Evolutionary conservation across 2,888 invertebrate genomes (phyloP), one percentile per base, ranked within the genome.

Genomic region (Leptinotarsa juncta): DNA sequence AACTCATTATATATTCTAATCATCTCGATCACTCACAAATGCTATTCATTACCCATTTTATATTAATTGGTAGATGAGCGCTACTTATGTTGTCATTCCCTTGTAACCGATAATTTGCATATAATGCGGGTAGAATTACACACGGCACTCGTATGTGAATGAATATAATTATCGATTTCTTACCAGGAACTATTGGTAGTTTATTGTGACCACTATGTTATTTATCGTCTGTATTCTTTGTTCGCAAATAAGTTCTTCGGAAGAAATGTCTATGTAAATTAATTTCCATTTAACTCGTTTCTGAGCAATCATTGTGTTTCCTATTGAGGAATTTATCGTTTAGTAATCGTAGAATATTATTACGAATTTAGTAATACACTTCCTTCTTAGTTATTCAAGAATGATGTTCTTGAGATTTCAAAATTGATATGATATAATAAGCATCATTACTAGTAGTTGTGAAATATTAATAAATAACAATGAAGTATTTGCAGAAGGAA

Each of bases 81-180:
- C 55, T 57, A 57, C 53, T 69, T 69, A 69, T 57, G 57, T 20
- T 69, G 69, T 69, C 69, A 69, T 48, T 69, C 57, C 23, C 57
- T 48, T 20, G 5, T 26, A 68, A 68, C 68, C 18, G 4, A 23
- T 18, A 42, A 69, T 69, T 69, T 69, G 69, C 69, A 69, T 69
- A 57, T 48, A 26, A 79, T 78, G 74, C 80, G 78, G 81, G 81
- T 79, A 81, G 77, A 81, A 81, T 81, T 79, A 79, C 75, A 71
- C 70, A 75, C 71, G 76, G 71, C 71, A 77, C 73, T 72, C 51
- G 67, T 74, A 67, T 74, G 73, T 80, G 79, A 80, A 79, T 78
- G 77, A 79, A 80, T 32, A 32, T 78, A 79, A 80, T 79, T 74
- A 76, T 73, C 71, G 71, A 75, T 73, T 71, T 67, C 67, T 57